Conservation (phyloP, 23 tunicate species). For the Pegea sp. region DNA sequence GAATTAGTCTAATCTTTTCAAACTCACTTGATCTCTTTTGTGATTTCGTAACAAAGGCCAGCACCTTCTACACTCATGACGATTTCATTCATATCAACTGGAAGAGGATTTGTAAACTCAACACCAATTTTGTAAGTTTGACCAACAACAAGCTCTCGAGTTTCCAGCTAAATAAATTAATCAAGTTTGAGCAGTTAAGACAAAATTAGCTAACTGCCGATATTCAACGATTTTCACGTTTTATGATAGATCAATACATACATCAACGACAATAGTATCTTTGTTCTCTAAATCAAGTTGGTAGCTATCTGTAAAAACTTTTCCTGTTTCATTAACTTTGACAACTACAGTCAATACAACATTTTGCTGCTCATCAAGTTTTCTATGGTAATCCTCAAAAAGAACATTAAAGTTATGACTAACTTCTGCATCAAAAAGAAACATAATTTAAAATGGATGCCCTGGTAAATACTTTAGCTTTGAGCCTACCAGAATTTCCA, state of each 20-base stretch:
- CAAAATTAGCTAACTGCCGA: not conserved
- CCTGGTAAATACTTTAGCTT: no score
- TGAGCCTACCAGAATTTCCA: no score
- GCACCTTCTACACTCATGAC: slow-evolving; percentile 70
- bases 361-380: slow-evolving; percentile 58
- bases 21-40: slow-evolving; percentile 26
- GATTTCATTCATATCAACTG: slow-evolving; percentile 37
- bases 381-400: slow-evolving; percentile 45
- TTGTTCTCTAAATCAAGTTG: slow-evolving; percentile 67
- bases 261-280: slow-evolving; percentile 38
- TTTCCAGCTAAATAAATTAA: slow-evolving; percentile 4
- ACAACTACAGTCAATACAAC: slow-evolving; percentile 38
- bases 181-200: not conserved
- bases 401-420: slow-evolving; percentile 28
- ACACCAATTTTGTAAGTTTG: slow-evolving; percentile 24
- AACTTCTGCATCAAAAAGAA: slow-evolving; percentile 11
- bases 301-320: slow-evolving; percentile 40
- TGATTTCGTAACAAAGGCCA: slow-evolving; percentile 30
- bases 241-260: no score
- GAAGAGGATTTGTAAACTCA: slow-evolving; percentile 65
- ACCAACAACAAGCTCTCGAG: slow-evolving; percentile 11
- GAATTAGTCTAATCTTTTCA: not conserved
- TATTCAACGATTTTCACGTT: not conserved
- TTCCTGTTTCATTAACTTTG: slow-evolving; percentile 24
- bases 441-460: no score